Evolutionary conservation across 2,797 vertebrate genomes (phyloP).

Genomic region (Chelon auratus): DNA sequence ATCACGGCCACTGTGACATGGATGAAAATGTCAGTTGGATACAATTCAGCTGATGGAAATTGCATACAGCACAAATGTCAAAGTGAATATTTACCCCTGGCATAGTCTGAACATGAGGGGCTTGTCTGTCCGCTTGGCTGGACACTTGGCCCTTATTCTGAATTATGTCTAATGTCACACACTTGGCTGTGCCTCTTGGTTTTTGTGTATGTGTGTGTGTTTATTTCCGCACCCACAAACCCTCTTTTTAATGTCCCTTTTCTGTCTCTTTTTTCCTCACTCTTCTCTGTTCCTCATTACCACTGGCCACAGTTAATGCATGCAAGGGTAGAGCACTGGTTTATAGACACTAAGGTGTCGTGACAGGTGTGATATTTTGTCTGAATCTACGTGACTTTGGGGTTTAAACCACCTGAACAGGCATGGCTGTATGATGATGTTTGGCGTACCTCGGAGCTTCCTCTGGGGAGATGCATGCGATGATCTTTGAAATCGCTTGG

Average conservation of each 20-base stretch:
- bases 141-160: slow-evolving; percentile 75
- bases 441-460: slow-evolving; percentile 50
- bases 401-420: slow-evolving; percentile 41
- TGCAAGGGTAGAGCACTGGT: slow-evolving; percentile 46
- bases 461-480: slow-evolving; percentile 47
- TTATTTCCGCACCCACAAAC: slow-evolving; percentile 42
- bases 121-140: slow-evolving; percentile 76
- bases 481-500: slow-evolving; percentile 59
- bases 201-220: slow-evolving; percentile 9
- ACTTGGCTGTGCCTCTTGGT: slow-evolving; percentile 60
- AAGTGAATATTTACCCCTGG: slow-evolving; percentile 77
- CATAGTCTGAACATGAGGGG: slow-evolving; percentile 68
- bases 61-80: slow-evolving; percentile 79
- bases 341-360: slow-evolving; percentile 54
- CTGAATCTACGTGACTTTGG: slow-evolving; percentile 49
- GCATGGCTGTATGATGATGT: slow-evolving; percentile 46
- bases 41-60: slow-evolving; percentile 69
- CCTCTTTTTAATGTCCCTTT: slow-evolving; percentile 4
- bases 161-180: slow-evolving; percentile 78
- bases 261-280: slow-evolving; percentile 22
- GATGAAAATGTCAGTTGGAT: slow-evolving; percentile 78
- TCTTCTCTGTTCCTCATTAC: slow-evolving; percentile 30
- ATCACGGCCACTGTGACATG: slow-evolving; percentile 54
- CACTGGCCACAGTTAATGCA: slow-evolving; percentile 41
- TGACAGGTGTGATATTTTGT: slow-evolving; percentile 79